Percentiles rank a stretch among this genome's conserved stretches.
Evolutionary conservation across 2,113 vertebrate species (phyloP).

Genomic region (Xiphophorus maculatus): DNA sequence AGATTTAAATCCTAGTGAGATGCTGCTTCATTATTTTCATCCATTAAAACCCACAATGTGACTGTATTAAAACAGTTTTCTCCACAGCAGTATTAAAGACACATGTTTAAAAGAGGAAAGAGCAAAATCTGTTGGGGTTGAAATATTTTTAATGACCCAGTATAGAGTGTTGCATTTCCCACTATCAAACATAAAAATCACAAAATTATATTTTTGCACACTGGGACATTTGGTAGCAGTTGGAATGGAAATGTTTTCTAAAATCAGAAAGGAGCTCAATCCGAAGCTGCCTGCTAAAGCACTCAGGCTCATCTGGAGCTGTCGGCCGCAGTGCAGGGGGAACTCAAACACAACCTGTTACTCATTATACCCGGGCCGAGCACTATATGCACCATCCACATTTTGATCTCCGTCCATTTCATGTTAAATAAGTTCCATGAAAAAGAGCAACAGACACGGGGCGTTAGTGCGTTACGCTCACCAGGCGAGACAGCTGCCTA

Average conservation of each 20-base stretch:
- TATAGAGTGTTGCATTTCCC: slow-evolving; percentile 10
- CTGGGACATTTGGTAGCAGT: slow-evolving; percentile 58
- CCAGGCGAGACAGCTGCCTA: slow-evolving; percentile 54
- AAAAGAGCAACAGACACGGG: slow-evolving; percentile 58
- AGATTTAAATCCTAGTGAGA: too few relatives aligned
- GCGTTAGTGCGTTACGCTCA: slow-evolving; percentile 59
- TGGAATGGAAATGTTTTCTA: slow-evolving; percentile 69
- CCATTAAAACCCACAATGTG: too few relatives aligned
- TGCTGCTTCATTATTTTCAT: too few relatives aligned
- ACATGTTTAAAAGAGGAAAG: too few relatives aligned
- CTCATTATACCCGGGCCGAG: slow-evolving; percentile 68
- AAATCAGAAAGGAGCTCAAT: slow-evolving; percentile 60
- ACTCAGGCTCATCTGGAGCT: slow-evolving; percentile 73
- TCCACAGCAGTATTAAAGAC: too few relatives aligned
- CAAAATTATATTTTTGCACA: slow-evolving; percentile 50
- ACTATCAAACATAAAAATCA: slow-evolving; percentile 17
- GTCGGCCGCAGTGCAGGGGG: slow-evolving; percentile 44
- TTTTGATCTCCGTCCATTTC: slow-evolving; percentile 73
- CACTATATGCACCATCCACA: slow-evolving; percentile 63
- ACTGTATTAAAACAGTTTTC: too few relatives aligned
- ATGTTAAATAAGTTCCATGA: slow-evolving; percentile 70
- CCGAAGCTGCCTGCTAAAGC: slow-evolving; percentile 62
- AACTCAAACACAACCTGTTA: slow-evolving; percentile 74
- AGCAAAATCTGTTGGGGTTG: too few relatives aligned
- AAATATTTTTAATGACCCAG: too few relatives aligned